These are phyloP conservation scores for Felis catus DNA, from an alignment of 2,113 vertebrate species.

Conservation along the genomic window F.catus_Fca126_mat1.0 CM031420.1:155577501-155578000, in stretches of 20 bases:
- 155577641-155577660: too few relatives aligned
- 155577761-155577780: too few relatives aligned
- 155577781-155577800: too few relatives aligned
- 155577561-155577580: neutral
- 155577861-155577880: neutral
- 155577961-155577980: neutral
- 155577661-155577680: too few relatives aligned
- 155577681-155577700: too few relatives aligned
- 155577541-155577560: neutral
- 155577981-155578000: neutral
- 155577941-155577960: neutral
- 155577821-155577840: too few relatives aligned
- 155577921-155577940: neutral
- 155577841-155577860: neutral
- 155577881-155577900: neutral
- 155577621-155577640: neutral
- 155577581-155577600: neutral
- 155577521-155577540: neutral
- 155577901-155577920: neutral
- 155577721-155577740: too few relatives aligned
- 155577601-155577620: neutral
- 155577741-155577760: too few relatives aligned
- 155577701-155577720: too few relatives aligned
- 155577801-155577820: too few relatives aligned
- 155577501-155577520: neutral